Base-by-base conservation (phyloP, 2,113 vertebrate species). In the Lophura nycthemera region DNA sequence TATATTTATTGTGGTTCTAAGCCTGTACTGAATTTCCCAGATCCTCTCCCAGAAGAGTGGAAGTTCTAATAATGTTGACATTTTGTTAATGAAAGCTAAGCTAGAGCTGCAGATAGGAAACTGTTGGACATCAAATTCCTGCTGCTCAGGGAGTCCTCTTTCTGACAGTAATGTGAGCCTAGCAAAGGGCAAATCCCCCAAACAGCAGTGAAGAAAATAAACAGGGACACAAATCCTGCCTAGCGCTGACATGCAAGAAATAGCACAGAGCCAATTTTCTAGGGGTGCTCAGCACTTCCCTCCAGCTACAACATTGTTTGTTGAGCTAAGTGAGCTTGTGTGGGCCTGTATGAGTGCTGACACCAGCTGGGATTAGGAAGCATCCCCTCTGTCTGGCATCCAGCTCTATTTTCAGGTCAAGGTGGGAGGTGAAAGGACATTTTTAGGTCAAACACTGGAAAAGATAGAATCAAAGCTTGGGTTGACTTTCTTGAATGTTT, bases 151-250 rank as follows among this genome's bases (percentile, higher is more conserved):
- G 43, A 76, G 66, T 80, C 63, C 45, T 91, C 82, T 85, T 61
- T 36, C 59, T 61, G 63, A 79, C 63, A 59, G 42, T 72, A 83
- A 63, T 5, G 13, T 76, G 32, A 94, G 47, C 69, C 47, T 71
- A 81, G 47, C n/a, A 74, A 90, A 80, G 85, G 21, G 67, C 70
- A 94, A 91, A 90, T 77, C 47, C 36, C 27, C 27, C 56, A 42
- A 67, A 61, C 69, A 83, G 14, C 30, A 60, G 17, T 74, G 86
- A 66, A 67, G 79, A 93, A 94, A 96, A 60, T 40, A 91, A 94
- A 80, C 24, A 88, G 74, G 64, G 69, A 77, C 77, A 88, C 92
- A 96, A 96, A 96, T 96, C 72, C 83, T 86, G 22, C 34, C 72
- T 74, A 47, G 50, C 13, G 10, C 56, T 83, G 73, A 88, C 60